phyloP scores from a whole-genome alignment of 1,140 invertebrate species.

The Orussus abietinus region DNA sequence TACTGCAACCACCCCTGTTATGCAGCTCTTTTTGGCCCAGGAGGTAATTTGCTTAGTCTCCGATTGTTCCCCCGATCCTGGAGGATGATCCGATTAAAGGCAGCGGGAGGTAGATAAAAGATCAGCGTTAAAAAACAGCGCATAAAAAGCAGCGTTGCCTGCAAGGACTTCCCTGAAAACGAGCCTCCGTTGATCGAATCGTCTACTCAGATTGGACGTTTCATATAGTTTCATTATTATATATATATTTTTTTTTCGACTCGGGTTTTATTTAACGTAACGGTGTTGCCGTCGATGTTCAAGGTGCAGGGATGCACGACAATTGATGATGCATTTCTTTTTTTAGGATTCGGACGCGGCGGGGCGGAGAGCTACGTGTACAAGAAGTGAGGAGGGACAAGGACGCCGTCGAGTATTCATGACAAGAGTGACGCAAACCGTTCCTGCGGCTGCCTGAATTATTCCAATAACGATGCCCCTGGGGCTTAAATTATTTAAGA shows the following conservation, averaged over 20 bases:
- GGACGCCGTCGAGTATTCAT: too few relatives aligned
- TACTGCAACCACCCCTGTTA: conserved; percentile 78
- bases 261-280: conserved; percentile 28
- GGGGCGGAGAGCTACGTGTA: conserved; percentile 66
- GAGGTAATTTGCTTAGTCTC: conserved; percentile 50
- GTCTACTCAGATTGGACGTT: not conserved
- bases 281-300: conserved; percentile 7
- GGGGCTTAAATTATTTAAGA: too few relatives aligned
- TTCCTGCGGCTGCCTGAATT: too few relatives aligned
- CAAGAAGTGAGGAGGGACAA: conserved; percentile 54
- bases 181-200: too few relatives aligned
- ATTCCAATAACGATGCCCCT: too few relatives aligned
- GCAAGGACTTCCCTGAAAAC: too few relatives aligned
- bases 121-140: too few relatives aligned
- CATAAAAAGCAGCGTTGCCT: too few relatives aligned
- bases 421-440: too few relatives aligned
- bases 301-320: not conserved
- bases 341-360: conserved; percentile 61
- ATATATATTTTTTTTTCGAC: conserved; percentile 14
- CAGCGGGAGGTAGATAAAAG: conserved; percentile 6
- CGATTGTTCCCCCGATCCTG: not conserved
- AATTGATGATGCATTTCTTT: conserved; percentile 15
- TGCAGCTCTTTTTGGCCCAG: conserved; percentile 67
- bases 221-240: conserved; percentile 7
- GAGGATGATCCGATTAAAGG: not conserved